phyloP scores from a whole-genome alignment of 2,113 vertebrate genomes.

The Planiliza haematocheilus region DNA sequence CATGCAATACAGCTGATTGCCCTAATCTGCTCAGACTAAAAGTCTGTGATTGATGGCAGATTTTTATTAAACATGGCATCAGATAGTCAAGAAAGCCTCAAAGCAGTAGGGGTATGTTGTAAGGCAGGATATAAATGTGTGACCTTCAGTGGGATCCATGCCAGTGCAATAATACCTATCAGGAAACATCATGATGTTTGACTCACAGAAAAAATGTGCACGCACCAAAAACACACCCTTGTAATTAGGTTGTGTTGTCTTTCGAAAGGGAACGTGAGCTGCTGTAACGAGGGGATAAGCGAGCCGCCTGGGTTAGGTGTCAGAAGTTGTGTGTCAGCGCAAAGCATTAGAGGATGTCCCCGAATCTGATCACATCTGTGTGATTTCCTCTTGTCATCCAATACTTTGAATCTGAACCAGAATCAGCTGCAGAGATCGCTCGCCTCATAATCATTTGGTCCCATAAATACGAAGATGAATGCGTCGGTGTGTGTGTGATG shows the following conservation, averaged over 20 bases:
- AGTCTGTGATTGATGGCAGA: constrained; percentile 27
- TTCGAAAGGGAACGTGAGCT: constrained; percentile 66
- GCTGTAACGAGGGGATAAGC: constrained; percentile 64
- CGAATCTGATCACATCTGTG: constrained; percentile 69
- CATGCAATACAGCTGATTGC: neutral
- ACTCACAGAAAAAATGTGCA: neutral
- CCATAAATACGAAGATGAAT: constrained; percentile 67
- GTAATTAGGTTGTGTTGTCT: constrained; percentile 73
- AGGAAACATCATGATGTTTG: constrained; percentile 14
- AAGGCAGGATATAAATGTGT: constrained; percentile 38
- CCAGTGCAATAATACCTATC: constrained; percentile 44
- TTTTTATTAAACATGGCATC: constrained; percentile 38
- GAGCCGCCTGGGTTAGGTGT: constrained; percentile 57
- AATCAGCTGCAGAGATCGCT: constrained; percentile 70
- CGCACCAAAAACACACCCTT: constrained; percentile 21
- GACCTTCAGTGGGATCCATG: constrained; percentile 47
- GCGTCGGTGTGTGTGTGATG: constrained; percentile 7
- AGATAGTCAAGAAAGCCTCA: constrained; percentile 26
- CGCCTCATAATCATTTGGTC: constrained; percentile 31
- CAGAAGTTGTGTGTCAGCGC: constrained; percentile 56
- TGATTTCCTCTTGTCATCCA: constrained; percentile 76
- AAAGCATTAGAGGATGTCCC: constrained; percentile 61
- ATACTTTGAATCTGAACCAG: constrained; percentile 71
- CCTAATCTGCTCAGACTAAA: constrained; percentile 9
- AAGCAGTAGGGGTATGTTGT: constrained; percentile 17